Evolutionary conservation across 2,888 invertebrate species (phyloP), one percentile per base, ranked within the genome.

Genomic region (Mystacides longicornis): DNA sequence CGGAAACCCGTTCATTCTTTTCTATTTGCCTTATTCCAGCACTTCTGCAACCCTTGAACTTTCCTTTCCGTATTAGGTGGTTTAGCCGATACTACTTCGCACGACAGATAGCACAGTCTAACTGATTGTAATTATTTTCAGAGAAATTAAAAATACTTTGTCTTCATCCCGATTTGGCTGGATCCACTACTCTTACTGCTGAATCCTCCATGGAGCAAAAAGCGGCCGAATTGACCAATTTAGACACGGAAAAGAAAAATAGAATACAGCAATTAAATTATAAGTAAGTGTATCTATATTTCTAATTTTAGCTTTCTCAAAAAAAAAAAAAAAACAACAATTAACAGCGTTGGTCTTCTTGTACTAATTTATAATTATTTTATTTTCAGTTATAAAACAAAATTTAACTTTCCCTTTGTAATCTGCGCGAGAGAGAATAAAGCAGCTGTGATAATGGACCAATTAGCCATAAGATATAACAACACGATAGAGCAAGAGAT

Each of bases 331-430:
- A n/a, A n/a, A n/a, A n/a, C n/a, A n/a, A n/a, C n/a, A n/a, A n/a
- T n/a, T n/a, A n/a, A 27, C 27, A 27, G 27, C 27, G 27, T 27
- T 27, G 27, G n/a, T n/a, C n/a, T n/a, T n/a, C n/a, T n/a, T n/a
- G n/a, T n/a, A n/a, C n/a, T n/a, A n/a, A n/a, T n/a, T n/a, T n/a
- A n/a, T n/a, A n/a, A n/a, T n/a, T n/a, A n/a, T 9, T 52, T 57
- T 60, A 31, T 60, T 73, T 74, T 18, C 70, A 82, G 81, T 61
- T 86, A 86, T 65, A 82, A 79, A 67, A 66, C 70, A 2, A 84
- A 82, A 66, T 85, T 85, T 67, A 78, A 79, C 22, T 85, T 85
- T 65, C 85, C 86, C 1, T 86, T 86, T 66, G 78, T 86, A 49
- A 82, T 85, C 59, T 85, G 85, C 63, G 83, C 80, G 1, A 73